Base-by-base conservation (phyloP, 2,113 vertebrate genomes). In the Collichthys lucidus region DNA sequence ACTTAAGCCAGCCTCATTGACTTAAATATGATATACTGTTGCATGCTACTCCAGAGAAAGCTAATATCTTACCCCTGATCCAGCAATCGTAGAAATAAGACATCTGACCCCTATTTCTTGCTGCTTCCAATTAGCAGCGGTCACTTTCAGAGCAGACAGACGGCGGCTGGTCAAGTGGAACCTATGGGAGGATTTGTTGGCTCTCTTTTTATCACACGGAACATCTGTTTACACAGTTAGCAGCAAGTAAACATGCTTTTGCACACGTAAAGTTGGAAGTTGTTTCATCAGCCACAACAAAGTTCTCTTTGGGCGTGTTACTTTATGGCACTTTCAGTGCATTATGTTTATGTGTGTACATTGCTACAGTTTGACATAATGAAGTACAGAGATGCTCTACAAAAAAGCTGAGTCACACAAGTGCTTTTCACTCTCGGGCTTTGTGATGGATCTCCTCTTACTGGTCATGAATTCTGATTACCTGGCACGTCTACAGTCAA, bases 391-490 rank as follows among this genome's bases (percentile, higher is more conserved):
- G 31, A 70, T 35, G 56, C 64, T 55, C 17, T 5, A 5, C n/a
- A 53, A 47, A 35, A 55, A 66, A 55, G 60, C 77, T 66, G 52
- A 72, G 59, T 81, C 66, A 77, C 55, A 49, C 24, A 40, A n/a
- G 15, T 80, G 47, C 68, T 57, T 63, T 50, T 82, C 49, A 62
- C 46, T 76, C 47, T 19, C 29, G 31, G 17, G 42, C 66, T 56
- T 56, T 44, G 73, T 66, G 61, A 72, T 76, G 73, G 61, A 50
- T 67, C 61, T 50, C 29, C 40, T 42, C 20, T 55, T 42, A 71
- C 46, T 17, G 53, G 60, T 24, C 16, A 72, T 77, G 73, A 85
- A 85, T 77, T 61, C 55, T 55, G 66, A 85, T 85, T 49, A 67
- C 40, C 67, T 77, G 71, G 59, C 65, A 69, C 44, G 14, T 46